These are phyloP conservation scores for Hanleya hanleyi DNA, from an alignment of 2,888 invertebrate species.

Conservation along the genomic window DNA sequence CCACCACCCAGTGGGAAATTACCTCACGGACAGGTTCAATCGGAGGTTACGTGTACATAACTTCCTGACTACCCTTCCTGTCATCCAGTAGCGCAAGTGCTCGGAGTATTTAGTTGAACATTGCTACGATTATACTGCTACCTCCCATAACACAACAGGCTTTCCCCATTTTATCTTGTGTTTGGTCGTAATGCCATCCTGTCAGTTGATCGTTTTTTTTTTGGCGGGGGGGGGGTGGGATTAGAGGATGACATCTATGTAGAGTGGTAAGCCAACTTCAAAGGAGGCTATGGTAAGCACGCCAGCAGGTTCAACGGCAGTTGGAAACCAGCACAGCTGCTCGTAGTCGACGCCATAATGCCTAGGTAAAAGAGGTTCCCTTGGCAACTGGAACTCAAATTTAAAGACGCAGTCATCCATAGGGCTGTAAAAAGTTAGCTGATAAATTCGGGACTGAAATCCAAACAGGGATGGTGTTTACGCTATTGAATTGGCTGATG, in stretches of 20 bases:
- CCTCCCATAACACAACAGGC: not conserved
- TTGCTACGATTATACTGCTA: slow-evolving; percentile 6
- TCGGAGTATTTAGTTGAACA: slow-evolving; percentile 11
- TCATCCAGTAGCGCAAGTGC: slow-evolving; percentile 17
- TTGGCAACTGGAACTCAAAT: not conserved
- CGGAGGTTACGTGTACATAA: slow-evolving; percentile 23
- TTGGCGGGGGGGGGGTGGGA: not conserved
- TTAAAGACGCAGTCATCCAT: not conserved
- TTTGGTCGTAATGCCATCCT: not conserved
- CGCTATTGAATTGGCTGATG: not conserved
- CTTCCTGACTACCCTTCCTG: slow-evolving; percentile 14
- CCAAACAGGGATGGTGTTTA: not conserved
- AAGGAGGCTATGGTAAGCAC: not conserved
- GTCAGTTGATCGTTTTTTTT: not conserved
- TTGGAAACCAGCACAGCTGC: not conserved
- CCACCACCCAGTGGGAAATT: slow-evolving; percentile 25
- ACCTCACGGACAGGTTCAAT: slow-evolving; percentile 22
- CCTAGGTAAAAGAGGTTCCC: not conserved
- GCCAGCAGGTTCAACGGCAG: not conserved
- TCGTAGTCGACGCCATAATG: not conserved
- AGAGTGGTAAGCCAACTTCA: not conserved
- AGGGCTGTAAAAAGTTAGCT: not conserved
- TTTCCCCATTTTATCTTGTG: slow-evolving; percentile 8
- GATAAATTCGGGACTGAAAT: not conserved
- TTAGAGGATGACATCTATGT: not conserved